phyloP scores from a whole-genome alignment of 35 echinoderm and acorn worm species.

The Apostichopus californicus region DNA sequence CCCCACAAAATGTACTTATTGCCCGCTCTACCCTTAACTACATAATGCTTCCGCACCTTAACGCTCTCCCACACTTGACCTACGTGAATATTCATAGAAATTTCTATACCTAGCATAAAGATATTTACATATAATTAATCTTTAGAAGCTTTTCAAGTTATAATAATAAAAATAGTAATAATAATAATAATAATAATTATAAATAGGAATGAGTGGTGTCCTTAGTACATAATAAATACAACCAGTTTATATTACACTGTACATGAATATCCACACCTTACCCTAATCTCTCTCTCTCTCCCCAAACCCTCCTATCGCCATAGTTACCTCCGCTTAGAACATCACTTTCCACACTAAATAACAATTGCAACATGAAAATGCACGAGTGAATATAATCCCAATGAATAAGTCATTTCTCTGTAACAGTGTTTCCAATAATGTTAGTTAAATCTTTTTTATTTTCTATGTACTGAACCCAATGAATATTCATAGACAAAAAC shows the following conservation, averaged over 20 bases:
- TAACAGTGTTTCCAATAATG: not conserved
- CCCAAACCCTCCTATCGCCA: slow-evolving; percentile 24
- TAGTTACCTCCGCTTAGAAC: not conserved
- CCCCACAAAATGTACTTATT: not conserved
- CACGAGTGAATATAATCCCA: slow-evolving; percentile 27
- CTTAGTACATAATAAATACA: slow-evolving; percentile 52
- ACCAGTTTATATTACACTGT: slow-evolving; percentile 47
- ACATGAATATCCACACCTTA: slow-evolving; percentile 40
- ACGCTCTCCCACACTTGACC: not conserved
- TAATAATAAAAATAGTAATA: not conserved
- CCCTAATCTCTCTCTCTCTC: not conserved
- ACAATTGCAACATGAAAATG: slow-evolving; percentile 29
- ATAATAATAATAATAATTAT: not conserved
- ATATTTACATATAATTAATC: slow-evolving; percentile 47
- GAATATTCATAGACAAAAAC: not conserved
- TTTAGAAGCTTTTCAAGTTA: slow-evolving; percentile 26
- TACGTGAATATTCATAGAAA: slow-evolving; percentile 8
- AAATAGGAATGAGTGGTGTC: slow-evolving; percentile 31
- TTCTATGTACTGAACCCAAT: not conserved
- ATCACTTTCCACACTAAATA: not conserved
- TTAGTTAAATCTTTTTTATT: no score
- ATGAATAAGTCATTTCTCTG: not conserved
- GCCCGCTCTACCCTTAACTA: not conserved
- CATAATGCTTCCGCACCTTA: not conserved
- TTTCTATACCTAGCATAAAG: slow-evolving; percentile 16